These are phyloP conservation scores for Anthrax anthrax DNA, from an alignment of 2,888 invertebrate species.

Conservation along the genomic window DNA sequence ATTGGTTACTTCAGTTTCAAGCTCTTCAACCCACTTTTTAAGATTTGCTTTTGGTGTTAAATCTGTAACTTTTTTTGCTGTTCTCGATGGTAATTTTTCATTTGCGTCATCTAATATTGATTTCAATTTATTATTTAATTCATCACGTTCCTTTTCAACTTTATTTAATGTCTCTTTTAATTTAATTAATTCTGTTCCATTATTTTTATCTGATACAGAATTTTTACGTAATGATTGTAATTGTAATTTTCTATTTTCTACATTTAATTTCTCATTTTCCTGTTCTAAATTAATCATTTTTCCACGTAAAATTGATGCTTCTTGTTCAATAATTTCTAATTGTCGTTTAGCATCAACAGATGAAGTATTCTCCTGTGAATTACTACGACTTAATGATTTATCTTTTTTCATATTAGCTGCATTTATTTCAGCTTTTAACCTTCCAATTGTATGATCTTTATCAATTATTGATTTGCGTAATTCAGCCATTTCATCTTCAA, in stretches of 20 bases:
- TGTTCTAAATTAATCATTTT: slow-evolving; percentile 54
- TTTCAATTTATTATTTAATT: slow-evolving; percentile 48
- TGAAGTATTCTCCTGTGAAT: slow-evolving; percentile 3
- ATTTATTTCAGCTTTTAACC: slow-evolving; percentile 53
- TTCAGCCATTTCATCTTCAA: slow-evolving; percentile 60
- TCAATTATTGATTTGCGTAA: slow-evolving; percentile 62
- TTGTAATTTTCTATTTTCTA: slow-evolving; percentile 59
- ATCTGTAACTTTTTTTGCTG: slow-evolving; percentile 60
- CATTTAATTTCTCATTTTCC: slow-evolving; percentile 59
- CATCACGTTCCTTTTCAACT: slow-evolving; percentile 49
- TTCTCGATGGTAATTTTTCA: slow-evolving; percentile 51
- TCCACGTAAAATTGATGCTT: slow-evolving; percentile 50
- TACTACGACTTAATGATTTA: slow-evolving; percentile 1
- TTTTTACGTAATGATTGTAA: slow-evolving; percentile 37
- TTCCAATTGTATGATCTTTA: slow-evolving; percentile 68
- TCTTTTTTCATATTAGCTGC: slow-evolving; percentile 39
- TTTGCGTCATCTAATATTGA: slow-evolving; percentile 49
- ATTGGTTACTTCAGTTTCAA: slow-evolving; percentile 69
- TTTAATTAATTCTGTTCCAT: slow-evolving; percentile 37
- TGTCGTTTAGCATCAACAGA: slow-evolving; percentile 54
- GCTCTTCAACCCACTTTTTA: slow-evolving; percentile 68
- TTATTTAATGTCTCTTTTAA: slow-evolving; percentile 39
- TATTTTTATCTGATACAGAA: slow-evolving; percentile 13
- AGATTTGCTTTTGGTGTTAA: slow-evolving; percentile 37
- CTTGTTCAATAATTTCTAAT: slow-evolving; percentile 63